Evolutionary conservation across 37 sponge, comb jelly and placozoan species (phyloP).

Genomic region (Aplysina aerophoba): DNA sequence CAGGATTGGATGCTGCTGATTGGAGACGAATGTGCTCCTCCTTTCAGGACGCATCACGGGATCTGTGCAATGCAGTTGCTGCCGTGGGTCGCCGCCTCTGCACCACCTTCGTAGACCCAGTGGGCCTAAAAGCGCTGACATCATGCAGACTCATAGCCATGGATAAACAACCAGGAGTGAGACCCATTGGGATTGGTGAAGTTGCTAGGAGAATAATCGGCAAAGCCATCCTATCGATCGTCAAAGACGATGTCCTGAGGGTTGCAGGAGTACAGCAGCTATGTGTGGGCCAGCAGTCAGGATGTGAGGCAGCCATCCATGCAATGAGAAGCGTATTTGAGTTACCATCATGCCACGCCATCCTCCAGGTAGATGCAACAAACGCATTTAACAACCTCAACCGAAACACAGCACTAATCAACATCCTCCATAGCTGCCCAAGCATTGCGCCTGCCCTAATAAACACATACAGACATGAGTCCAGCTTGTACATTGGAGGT

Average conservation of each 20-base stretch:
- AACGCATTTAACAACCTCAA: conserved; percentile 1
- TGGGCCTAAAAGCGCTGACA: conserved; percentile 4
- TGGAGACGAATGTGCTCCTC: conserved; percentile 27
- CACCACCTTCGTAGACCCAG: background rate
- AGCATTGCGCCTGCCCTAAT: conserved; percentile 13
- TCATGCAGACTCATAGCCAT: conserved; percentile 15
- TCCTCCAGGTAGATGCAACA: background rate
- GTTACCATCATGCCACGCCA: background rate
- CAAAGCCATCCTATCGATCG: background rate
- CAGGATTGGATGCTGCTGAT: conserved; percentile 7
- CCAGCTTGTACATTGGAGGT: conserved; percentile 5
- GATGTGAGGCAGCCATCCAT: background rate
- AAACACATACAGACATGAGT: background rate
- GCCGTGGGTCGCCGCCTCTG: background rate
- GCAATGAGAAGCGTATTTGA: background rate
- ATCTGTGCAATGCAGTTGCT: conserved; percentile 11
- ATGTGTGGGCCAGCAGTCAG: background rate
- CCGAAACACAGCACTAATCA: background rate
- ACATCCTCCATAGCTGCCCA: conserved; percentile 26
- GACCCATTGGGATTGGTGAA: background rate
- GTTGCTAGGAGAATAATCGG: background rate
- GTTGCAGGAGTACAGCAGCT: background rate
- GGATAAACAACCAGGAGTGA: background rate
- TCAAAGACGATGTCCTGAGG: conserved; percentile 9
- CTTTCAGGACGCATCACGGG: background rate